Base-by-base conservation (phyloP, 1,140 invertebrate species). In the Drosophila baimaii region DNA sequence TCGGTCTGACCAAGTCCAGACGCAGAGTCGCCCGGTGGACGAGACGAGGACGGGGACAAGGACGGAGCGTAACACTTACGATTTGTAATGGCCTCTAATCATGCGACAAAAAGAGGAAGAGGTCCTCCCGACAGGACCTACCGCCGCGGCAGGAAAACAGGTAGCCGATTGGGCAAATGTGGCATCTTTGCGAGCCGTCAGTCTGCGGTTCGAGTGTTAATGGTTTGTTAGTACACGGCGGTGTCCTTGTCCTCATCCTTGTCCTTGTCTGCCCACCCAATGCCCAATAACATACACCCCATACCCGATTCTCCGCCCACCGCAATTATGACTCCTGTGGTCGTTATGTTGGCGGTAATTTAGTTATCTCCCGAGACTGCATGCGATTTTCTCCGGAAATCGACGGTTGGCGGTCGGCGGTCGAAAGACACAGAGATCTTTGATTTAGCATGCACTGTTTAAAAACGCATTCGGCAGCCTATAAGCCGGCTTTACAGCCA, bases 61-160 rank as follows among this genome's bases (percentile, higher is more conserved):
- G 27, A 27, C 39, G 37, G 35, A 88, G 88, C 86, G 82, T 86
- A 90, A 88, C 88, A 88, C 88, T 90, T 81, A 84, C 82, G 52
- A 90, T 90, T 90, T 79, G 86, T 83, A 86, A 90, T 83, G 88
- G 88, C 35, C 72, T 77, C 83, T 90, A 90, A 90, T 85, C 78
- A 75, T 77, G 70, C 83, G 79, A 89, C 79, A 88, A 73, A 81
- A 80, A 65, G 46, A 56, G 35, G 31, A 46, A 43, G 17, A 49
- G 17, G n/a, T 19, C 43, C 23, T 54, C 15, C 25, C 13, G 51
- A 41, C 10, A 51, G 78, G 84, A 89, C 84, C 84, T 83, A 83
- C 83, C 79, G 77, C 84, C 72, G 55, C 17, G 51, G 31, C 51
- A 54, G 51, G 19, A 54, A 57, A 73, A 80, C 84, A 89, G 84